phyloP scores from a whole-genome alignment of 2,888 invertebrate species.

The Pharmacophagus antenor region DNA sequence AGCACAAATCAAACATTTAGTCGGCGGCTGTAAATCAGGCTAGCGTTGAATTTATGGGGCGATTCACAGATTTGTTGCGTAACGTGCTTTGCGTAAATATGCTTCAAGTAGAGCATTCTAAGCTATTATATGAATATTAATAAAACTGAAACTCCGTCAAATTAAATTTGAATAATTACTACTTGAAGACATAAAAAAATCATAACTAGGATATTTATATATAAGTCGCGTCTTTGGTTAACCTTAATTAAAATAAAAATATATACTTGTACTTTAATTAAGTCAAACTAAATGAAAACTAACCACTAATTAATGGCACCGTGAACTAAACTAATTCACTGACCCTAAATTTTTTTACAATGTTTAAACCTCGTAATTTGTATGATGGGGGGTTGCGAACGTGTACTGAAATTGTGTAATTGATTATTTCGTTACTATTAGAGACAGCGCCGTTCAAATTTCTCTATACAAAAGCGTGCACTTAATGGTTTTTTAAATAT shows the following conservation, averaged over 20 bases:
- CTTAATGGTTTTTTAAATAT: slow-evolving; percentile 80
- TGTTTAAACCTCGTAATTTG: neutral
- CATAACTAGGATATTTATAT: too few species aligned
- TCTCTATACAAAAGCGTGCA: slow-evolving; percentile 70
- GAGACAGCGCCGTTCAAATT: slow-evolving; percentile 41
- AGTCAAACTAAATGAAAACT: too few species aligned
- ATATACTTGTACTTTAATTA: too few species aligned
- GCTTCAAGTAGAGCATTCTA: slow-evolving; percentile 24
- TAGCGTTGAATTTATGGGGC: slow-evolving; percentile 65
- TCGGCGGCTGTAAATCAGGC: slow-evolving; percentile 73
- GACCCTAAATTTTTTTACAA: too few species aligned
- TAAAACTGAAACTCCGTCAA: neutral
- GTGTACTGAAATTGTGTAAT: slow-evolving; percentile 14
- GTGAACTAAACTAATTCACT: too few species aligned
- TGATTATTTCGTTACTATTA: slow-evolving; percentile 30
- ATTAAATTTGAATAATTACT: neutral
- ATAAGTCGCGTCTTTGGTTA: too few species aligned
- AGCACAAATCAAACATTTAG: slow-evolving; percentile 78
- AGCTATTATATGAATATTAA: neutral
- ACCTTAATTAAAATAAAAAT: too few species aligned
- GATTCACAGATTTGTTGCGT: slow-evolving; percentile 49
- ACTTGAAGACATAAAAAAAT: too few species aligned
- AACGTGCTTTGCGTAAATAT: slow-evolving; percentile 51
- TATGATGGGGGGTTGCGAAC: neutral
- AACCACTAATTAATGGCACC: too few species aligned